phyloP scores from a whole-genome alignment of 2,888 invertebrate species.

The Cheiracanthium punctorium region DNA sequence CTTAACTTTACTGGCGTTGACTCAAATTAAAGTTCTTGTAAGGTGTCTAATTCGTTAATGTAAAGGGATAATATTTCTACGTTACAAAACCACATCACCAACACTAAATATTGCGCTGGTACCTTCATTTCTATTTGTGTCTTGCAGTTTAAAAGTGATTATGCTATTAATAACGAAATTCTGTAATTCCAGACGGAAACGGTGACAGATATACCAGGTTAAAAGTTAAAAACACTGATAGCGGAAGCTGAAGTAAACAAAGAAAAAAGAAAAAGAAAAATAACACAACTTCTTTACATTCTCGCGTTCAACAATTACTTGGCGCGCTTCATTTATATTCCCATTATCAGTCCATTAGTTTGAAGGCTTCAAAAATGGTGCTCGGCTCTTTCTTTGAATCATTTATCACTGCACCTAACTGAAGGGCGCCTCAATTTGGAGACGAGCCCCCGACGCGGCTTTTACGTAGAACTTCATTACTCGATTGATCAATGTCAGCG shows the following conservation, averaged over 20 bases:
- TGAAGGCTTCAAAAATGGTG: conserved; percentile 61
- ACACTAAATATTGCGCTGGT: too few relatives aligned
- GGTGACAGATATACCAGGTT: too few relatives aligned
- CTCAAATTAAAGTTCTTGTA: too few relatives aligned
- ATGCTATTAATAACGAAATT: too few relatives aligned
- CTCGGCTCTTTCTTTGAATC: conserved; percentile 31
- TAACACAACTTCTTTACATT: background rate
- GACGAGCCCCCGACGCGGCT: conserved; percentile 46
- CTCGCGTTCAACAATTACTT: conserved; percentile 57
- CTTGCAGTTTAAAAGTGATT: too few relatives aligned
- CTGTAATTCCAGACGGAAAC: too few relatives aligned
- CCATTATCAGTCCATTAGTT: conserved; percentile 68
- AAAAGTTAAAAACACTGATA: background rate
- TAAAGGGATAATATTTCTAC: too few relatives aligned
- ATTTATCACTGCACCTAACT: conserved; percentile 60
- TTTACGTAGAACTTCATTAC: conserved; percentile 63
- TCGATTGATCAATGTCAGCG: conserved; percentile 69
- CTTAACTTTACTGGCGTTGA: too few relatives aligned
- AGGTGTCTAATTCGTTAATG: too few relatives aligned
- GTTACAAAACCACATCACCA: too few relatives aligned
- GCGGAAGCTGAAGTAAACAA: conserved; percentile 11
- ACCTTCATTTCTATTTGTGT: too few relatives aligned
- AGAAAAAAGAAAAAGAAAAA: too few relatives aligned
- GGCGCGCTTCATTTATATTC: conserved; percentile 62
- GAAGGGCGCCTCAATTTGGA: conserved; percentile 30